These are phyloP conservation scores for Vulpes lagopus DNA, from an alignment of 2,113 vertebrate genomes.

Conservation along the genomic window DNA sequence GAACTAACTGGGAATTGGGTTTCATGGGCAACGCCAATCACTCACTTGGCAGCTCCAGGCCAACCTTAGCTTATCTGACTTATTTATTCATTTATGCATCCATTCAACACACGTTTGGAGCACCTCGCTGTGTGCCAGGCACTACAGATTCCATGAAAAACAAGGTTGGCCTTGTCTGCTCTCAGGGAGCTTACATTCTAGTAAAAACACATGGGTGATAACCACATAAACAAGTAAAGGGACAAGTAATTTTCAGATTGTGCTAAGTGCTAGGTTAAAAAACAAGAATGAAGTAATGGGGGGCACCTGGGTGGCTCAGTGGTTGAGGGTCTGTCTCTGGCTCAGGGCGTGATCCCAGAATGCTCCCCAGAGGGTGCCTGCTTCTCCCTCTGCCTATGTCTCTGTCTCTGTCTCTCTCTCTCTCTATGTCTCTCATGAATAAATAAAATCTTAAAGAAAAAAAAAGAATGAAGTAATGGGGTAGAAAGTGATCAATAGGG, in stretches of 20 bases:
- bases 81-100: conserved; percentile 19
- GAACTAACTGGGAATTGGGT: conserved; percentile 19
- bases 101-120: neutral
- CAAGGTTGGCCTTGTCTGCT: neutral
- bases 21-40: conserved; percentile 67
- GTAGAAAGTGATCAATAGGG: neutral
- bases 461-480: neutral
- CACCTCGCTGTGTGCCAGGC: neutral
- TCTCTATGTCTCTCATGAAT: too few relatives aligned
- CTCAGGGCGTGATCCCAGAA: too few relatives aligned
- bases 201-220: neutral
- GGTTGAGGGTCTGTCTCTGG: too few relatives aligned
- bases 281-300: neutral
- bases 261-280: neutral
- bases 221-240: neutral
- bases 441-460: neutral
- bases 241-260: neutral
- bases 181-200: neutral
- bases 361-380: too few relatives aligned
- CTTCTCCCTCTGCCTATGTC: too few relatives aligned
- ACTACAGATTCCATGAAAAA: neutral
- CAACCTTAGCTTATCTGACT: neutral
- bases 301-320: too few relatives aligned
- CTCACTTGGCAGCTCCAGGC: neutral
- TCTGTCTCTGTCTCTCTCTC: too few relatives aligned